phyloP scores from a whole-genome alignment of 1,140 invertebrate genomes.

The Mactra quadrangularis region DNA sequence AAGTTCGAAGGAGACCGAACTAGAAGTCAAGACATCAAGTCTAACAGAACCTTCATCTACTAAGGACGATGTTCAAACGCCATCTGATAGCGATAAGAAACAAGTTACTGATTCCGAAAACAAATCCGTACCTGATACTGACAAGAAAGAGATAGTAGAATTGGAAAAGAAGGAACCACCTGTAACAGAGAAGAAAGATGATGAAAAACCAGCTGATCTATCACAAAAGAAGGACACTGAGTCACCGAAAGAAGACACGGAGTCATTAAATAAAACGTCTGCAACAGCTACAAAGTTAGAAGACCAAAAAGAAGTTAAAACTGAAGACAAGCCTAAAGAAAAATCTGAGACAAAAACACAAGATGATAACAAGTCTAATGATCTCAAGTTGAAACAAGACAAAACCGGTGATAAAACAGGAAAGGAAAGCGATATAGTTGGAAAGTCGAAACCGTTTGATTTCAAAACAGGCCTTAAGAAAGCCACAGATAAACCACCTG shows the following conservation, averaged over 20 bases:
- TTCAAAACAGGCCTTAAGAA: slow-evolving; percentile 27
- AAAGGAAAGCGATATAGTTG: not conserved
- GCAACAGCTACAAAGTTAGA: too few species aligned
- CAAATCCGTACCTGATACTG: not conserved
- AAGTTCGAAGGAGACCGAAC: not conserved
- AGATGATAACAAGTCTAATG: not conserved
- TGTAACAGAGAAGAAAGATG: not conserved
- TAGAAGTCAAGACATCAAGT: not conserved
- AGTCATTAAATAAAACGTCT: not conserved
- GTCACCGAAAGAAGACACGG: not conserved
- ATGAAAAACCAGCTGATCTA: not conserved
- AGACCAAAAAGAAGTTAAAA: too few species aligned
- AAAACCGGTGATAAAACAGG: not conserved
- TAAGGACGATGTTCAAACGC: not conserved
- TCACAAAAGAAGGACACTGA: not conserved
- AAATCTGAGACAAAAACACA: too few species aligned
- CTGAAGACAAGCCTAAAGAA: too few species aligned
- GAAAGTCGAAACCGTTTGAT: slow-evolving; percentile 24
- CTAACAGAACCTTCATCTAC: not conserved
- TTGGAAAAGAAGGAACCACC: too few species aligned
- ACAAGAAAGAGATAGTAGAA: not conserved
- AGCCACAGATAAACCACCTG: not conserved
- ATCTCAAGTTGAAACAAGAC: slow-evolving; percentile 21
- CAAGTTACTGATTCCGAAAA: not conserved
- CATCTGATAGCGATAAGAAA: too few species aligned